These are phyloP conservation scores for Serripes groenlandicus DNA, from an alignment of 2,888 invertebrate species.

Conservation along the genomic window DNA sequence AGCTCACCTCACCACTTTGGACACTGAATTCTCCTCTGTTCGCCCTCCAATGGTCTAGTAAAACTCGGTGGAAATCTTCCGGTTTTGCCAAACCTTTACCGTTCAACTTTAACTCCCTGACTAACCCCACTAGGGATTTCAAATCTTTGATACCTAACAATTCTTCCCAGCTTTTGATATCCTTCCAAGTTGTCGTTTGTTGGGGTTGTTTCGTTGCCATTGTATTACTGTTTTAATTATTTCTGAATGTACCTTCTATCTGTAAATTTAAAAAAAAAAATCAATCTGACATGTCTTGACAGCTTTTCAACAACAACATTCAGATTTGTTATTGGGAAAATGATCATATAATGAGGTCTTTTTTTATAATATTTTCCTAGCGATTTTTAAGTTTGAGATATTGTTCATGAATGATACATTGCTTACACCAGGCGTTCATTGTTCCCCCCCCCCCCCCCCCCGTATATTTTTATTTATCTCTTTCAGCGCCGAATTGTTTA, in stretches of 20 bases:
- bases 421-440: no score
- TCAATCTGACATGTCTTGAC: background rate
- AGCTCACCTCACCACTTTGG: constrained; percentile 8
- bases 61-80: constrained; percentile 69
- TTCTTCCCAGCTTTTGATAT: constrained; percentile 17
- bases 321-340: background rate
- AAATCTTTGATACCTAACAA: constrained; percentile 15
- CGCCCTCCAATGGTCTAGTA: constrained; percentile 70
- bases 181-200: background rate
- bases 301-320: background rate
- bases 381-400: no score
- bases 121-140: constrained; percentile 72
- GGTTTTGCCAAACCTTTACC: constrained; percentile 74
- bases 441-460: no score
- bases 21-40: background rate
- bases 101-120: constrained; percentile 3
- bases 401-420: no score
- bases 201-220: constrained; percentile 10
- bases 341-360: background rate
- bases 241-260: background rate
- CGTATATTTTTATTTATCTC: no score
- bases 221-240: background rate
- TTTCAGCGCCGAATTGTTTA: no score
- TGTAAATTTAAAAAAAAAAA: background rate
- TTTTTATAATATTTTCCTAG: background rate